These are phyloP conservation scores for Centropyge bicolor DNA, from an alignment of 2,797 vertebrate genomes.

Conservation along the genomic window DNA sequence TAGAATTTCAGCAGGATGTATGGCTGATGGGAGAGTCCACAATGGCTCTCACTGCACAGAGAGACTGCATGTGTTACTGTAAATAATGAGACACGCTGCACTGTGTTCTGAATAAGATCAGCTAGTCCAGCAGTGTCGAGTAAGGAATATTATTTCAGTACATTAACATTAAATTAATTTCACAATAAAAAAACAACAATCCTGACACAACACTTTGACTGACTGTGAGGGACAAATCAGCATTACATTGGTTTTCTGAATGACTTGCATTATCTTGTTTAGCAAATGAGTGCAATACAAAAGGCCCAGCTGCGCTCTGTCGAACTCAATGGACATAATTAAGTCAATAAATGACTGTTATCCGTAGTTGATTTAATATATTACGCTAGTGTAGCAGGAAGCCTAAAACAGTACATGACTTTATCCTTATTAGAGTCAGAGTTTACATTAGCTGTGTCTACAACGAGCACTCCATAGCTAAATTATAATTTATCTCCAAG, in stretches of 20 bases:
- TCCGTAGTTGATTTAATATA: conserved; percentile 69
- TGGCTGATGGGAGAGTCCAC: conserved; percentile 54
- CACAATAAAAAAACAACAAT: background rate
- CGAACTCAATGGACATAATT: conserved; percentile 70
- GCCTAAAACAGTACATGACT: conserved; percentile 58
- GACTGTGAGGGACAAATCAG: conserved; percentile 24
- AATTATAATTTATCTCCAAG: conserved; percentile 60
- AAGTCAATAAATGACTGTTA: conserved; percentile 72
- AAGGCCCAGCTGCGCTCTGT: conserved; percentile 65
- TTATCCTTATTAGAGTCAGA: conserved; percentile 66
- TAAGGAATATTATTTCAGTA: conserved; percentile 33
- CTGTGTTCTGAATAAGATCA: conserved; percentile 48
- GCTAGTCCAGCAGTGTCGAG: conserved; percentile 29
- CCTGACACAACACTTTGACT: conserved; percentile 34
- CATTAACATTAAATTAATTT: background rate
- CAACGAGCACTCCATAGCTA: conserved; percentile 55
- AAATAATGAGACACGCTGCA: conserved; percentile 55
- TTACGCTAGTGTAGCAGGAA: conserved; percentile 55
- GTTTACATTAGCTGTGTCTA: conserved; percentile 64
- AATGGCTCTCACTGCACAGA: conserved; percentile 4
- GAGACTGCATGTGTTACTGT: conserved; percentile 50
- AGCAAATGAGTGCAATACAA: conserved; percentile 54
- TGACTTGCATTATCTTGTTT: conserved; percentile 58
- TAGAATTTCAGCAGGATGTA: conserved; percentile 58
- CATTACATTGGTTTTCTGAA: conserved; percentile 34